phyloP scores from a whole-genome alignment of 2,113 vertebrate genomes.

The Scatophagus argus region DNA sequence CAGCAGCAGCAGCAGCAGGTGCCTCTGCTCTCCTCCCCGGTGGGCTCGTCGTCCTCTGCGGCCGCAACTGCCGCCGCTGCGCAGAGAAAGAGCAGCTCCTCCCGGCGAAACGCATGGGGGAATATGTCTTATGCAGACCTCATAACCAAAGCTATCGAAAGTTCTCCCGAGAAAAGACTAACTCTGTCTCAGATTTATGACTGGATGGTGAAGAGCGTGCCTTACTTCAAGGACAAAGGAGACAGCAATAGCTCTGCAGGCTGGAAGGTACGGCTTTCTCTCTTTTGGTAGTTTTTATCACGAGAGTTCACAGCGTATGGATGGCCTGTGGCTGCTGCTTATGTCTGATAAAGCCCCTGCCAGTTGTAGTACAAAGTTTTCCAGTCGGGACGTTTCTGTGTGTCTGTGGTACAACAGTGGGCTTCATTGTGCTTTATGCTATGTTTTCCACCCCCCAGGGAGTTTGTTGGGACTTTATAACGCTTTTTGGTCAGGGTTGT shows the following conservation, averaged over 20 bases:
- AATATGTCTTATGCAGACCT: constrained; percentile 99
- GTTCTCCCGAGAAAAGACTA: constrained; percentile 94
- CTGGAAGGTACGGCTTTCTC: constrained; percentile 89
- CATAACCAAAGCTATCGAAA: constrained; percentile 98
- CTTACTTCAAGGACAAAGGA: constrained; percentile 98
- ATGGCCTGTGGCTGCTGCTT: not conserved
- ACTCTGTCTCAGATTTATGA: constrained; percentile 98
- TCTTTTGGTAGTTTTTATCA: not conserved
- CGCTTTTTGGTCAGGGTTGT: constrained; percentile 6
- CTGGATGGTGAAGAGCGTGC: constrained; percentile 98
- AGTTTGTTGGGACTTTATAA: constrained; percentile 11
- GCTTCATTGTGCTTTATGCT: constrained; percentile 40
- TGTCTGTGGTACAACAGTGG: constrained; percentile 27
- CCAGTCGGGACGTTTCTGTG: constrained; percentile 22
- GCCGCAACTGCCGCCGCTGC: constrained; percentile 85
- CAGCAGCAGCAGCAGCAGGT: constrained; percentile 84
- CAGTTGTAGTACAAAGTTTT: constrained; percentile 23
- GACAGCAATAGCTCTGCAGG: constrained; percentile 96
- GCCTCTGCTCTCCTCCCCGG: constrained; percentile 83
- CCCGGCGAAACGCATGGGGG: constrained; percentile 96
- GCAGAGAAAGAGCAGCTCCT: constrained; percentile 96
- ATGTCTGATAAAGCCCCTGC: constrained; percentile 2
- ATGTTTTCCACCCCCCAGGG: constrained; percentile 33
- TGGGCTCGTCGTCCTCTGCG: constrained; percentile 79
- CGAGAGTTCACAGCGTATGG: not conserved